These are phyloP conservation scores for Podotricha telesiphe DNA, from an alignment of 2,888 invertebrate genomes.

Conservation along the genomic window DNA sequence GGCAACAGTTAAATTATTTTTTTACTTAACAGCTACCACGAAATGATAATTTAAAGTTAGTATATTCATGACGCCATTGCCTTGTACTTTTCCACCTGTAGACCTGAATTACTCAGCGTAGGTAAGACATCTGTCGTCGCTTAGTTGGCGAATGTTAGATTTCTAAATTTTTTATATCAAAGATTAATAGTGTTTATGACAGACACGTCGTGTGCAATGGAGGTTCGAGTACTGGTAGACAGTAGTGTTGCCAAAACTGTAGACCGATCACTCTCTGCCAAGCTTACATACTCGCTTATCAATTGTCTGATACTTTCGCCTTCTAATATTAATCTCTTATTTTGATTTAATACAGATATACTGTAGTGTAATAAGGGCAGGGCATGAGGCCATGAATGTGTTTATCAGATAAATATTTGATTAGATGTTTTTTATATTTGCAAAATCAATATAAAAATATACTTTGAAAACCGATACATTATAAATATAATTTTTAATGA, in stretches of 20 bases:
- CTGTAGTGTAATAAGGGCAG: no score
- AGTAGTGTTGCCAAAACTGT: constrained; percentile 51
- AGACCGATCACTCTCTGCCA: constrained; percentile 56
- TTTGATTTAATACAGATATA: no score
- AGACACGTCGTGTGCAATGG: constrained; percentile 63
- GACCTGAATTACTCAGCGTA: constrained; percentile 20
- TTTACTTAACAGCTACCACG: not conserved
- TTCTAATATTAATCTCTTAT: not conserved
- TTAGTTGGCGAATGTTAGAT: constrained; percentile 43
- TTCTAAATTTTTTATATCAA: constrained; percentile 47
- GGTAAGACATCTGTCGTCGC: constrained; percentile 38
- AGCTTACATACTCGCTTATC: constrained; percentile 47
- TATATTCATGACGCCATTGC: not conserved
- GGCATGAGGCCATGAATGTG: no score
- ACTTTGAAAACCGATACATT: not conserved
- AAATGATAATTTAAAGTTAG: no score
- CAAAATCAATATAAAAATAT: no score
- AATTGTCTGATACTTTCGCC: constrained; percentile 24
- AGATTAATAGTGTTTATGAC: constrained; percentile 75
- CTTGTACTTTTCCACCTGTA: constrained; percentile 18
- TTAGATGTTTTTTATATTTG: no score
- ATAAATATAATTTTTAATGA: not conserved
- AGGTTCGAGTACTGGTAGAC: constrained; percentile 55
- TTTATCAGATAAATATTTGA: no score
- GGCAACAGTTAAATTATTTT: not conserved